Conservation (phyloP, 2,113 vertebrate genomes). For the Actinemys pallida region DNA sequence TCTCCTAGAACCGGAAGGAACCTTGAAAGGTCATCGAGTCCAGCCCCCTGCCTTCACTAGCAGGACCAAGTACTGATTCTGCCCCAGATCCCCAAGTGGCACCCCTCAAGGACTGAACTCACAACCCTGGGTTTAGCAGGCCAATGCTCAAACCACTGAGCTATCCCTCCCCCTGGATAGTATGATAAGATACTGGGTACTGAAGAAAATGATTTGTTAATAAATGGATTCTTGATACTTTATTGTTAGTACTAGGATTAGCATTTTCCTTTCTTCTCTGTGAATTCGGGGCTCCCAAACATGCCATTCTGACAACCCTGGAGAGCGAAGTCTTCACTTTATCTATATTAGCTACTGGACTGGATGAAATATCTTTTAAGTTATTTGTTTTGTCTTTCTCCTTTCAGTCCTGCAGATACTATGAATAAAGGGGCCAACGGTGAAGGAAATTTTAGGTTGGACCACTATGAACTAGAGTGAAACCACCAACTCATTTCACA, state of each 20-base stretch:
- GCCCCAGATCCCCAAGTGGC: too few relatives aligned
- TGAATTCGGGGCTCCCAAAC: not conserved
- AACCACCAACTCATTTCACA: not conserved
- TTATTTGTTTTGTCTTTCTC: not conserved
- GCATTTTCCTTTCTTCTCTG: not conserved
- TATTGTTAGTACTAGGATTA: not conserved
- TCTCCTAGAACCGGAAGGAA: too few relatives aligned
- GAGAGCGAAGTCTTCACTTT: not conserved
- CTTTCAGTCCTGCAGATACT: not conserved
- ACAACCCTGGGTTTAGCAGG: too few relatives aligned
- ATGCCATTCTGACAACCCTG: not conserved
- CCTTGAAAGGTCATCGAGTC: too few relatives aligned
- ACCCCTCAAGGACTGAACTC: too few relatives aligned
- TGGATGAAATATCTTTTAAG: rapidly evolving
- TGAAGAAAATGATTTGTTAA: not conserved
- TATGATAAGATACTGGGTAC: not conserved
- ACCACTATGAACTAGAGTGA: not conserved
- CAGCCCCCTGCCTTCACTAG: too few relatives aligned
- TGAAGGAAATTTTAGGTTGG: not conserved
- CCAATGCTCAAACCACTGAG: too few relatives aligned
- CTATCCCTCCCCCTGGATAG: not conserved
- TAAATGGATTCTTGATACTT: not conserved
- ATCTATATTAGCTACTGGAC: not conserved
- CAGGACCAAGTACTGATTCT: too few relatives aligned
- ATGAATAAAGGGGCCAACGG: not conserved